These are phyloP conservation scores for Theristicus caerulescens DNA, from an alignment of 2,113 vertebrate species.

Conservation along the genomic window DNA sequence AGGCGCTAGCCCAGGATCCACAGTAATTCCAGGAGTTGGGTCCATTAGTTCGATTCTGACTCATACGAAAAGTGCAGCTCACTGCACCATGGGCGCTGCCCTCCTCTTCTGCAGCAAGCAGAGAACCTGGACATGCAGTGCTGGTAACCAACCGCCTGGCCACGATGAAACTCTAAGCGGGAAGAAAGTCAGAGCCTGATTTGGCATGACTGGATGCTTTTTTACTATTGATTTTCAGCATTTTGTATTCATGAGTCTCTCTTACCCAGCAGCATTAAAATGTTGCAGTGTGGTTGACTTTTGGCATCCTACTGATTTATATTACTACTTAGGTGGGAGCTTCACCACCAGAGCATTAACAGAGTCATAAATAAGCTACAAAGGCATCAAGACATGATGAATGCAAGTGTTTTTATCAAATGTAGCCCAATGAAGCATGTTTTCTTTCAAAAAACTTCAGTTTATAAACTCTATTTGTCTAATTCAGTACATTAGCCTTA, in stretches of 20 bases:
- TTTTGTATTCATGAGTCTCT: neutral
- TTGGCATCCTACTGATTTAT: conserved; percentile 4
- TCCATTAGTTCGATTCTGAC: neutral
- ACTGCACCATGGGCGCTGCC: neutral
- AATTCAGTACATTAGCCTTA: conserved; percentile 21
- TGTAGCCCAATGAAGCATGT: neutral
- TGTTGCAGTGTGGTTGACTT: neutral
- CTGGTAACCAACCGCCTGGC: neutral
- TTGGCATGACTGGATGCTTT: neutral
- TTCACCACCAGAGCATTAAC: neutral
- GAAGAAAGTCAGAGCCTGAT: neutral
- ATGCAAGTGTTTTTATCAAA: conserved; percentile 21
- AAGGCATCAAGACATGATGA: neutral
- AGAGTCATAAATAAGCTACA: neutral
- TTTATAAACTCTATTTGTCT: conserved; percentile 32
- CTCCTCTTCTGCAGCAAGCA: neutral
- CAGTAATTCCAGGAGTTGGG: neutral
- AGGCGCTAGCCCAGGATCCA: neutral
- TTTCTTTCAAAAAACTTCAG: conserved; percentile 25
- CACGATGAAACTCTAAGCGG: neutral
- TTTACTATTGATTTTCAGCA: neutral
- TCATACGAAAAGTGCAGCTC: neutral
- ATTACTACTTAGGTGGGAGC: neutral
- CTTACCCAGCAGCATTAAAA: neutral
- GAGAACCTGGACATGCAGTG: neutral